These are phyloP conservation scores for Melanotaenia trifasciata DNA, from an alignment of 2,797 vertebrate genomes.

Conservation along the genomic window DNA sequence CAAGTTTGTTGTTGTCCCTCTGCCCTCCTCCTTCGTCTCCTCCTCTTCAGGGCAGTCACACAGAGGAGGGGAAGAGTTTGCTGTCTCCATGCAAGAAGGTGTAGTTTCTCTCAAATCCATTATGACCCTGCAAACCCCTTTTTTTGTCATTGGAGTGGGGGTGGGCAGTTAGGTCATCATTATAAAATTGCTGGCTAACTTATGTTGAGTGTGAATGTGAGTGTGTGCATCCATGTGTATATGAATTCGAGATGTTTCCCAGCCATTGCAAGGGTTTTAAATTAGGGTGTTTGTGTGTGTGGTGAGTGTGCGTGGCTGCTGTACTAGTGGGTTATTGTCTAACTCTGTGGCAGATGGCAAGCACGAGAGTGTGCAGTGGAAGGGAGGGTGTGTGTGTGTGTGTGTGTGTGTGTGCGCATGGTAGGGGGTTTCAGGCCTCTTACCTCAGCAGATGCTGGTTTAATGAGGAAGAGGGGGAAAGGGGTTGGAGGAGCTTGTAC, in stretches of 20 bases:
- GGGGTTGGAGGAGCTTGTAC: slow-evolving; percentile 68
- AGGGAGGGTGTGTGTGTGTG: slow-evolving; percentile 35
- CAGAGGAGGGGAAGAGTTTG: slow-evolving; percentile 55
- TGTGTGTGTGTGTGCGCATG: slow-evolving; percentile 21
- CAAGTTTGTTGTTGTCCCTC: slow-evolving; percentile 61
- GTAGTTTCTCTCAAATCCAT: slow-evolving; percentile 57
- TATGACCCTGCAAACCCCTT: slow-evolving; percentile 72
- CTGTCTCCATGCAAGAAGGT: slow-evolving; percentile 56
- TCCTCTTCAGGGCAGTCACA: slow-evolving; percentile 46
- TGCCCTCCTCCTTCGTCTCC: slow-evolving; percentile 40
- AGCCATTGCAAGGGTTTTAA: slow-evolving; percentile 31
- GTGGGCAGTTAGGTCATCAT: slow-evolving; percentile 55
- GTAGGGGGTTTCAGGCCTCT: slow-evolving; percentile 62
- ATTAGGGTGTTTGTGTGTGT: slow-evolving; percentile 17
- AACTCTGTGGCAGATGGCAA: slow-evolving; percentile 70
- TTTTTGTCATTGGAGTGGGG: slow-evolving; percentile 32
- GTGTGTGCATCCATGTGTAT: slow-evolving; percentile 40
- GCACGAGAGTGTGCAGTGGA: slow-evolving; percentile 57
- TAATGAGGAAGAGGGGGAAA: slow-evolving; percentile 68
- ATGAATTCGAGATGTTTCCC: slow-evolving; percentile 40
- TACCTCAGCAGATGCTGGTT: slow-evolving; percentile 79
- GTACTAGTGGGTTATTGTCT: slow-evolving; percentile 69
- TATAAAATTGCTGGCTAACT: slow-evolving; percentile 72
- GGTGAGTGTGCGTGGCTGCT: slow-evolving; percentile 18
- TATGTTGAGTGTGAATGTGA: slow-evolving; percentile 12